Evolutionary conservation across 1,140 invertebrate genomes (phyloP).

Genomic region (Papilio dardanus): DNA sequence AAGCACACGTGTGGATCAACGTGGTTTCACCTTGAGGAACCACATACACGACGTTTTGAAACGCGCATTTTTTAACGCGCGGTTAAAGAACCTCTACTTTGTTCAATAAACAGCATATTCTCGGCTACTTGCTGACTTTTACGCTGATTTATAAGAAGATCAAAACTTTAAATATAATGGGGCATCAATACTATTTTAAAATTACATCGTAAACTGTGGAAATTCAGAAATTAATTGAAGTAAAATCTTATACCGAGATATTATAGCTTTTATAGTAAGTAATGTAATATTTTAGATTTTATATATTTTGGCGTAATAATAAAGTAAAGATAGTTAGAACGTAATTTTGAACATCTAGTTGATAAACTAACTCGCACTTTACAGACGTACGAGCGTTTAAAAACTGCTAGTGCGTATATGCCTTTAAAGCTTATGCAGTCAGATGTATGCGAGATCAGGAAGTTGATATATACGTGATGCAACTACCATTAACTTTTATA

Average conservation of each 20-base stretch:
- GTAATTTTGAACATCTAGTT: not conserved
- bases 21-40: conserved; percentile 1
- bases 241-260: too few relatives aligned
- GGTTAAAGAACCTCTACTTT: not conserved
- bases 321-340: not conserved
- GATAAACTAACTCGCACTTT: not conserved
- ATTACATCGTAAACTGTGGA: too few relatives aligned
- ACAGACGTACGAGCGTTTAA: not conserved
- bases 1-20: not conserved
- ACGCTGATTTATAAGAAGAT: not conserved
- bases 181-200: too few relatives aligned
- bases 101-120: too few relatives aligned
- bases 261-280: too few relatives aligned
- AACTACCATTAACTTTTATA: not conserved
- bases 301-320: too few relatives aligned
- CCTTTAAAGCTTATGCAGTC: not conserved
- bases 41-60: not conserved
- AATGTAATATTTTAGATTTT: too few relatives aligned
- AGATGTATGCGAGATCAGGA: conserved; percentile 1
- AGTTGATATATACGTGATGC: conserved; percentile 1
- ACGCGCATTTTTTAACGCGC: not conserved
- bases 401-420: not conserved
- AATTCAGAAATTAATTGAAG: too few relatives aligned
- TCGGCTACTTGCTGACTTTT: not conserved
- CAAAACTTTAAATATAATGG: too few relatives aligned